These are phyloP conservation scores for Drosophila subobscura DNA, from an alignment of 1,140 invertebrate species.

Conservation along the genomic window DNA sequence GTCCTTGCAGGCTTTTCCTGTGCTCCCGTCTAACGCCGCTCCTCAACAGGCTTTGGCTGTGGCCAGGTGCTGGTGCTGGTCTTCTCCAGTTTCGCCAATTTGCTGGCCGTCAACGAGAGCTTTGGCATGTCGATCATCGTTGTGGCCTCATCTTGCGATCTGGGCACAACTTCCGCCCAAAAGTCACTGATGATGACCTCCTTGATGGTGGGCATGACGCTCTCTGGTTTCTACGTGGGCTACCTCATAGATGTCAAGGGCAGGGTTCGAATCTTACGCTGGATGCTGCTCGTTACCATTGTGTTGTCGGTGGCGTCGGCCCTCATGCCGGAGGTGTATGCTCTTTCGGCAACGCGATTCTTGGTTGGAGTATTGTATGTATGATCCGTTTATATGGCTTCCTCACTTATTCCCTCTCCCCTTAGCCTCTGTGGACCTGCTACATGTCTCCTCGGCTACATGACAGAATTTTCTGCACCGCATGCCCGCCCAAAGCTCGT, in stretches of 20 bases:
- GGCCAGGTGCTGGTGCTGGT: constrained; percentile 14
- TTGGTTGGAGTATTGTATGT: constrained; percentile 26
- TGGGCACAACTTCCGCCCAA: not conserved
- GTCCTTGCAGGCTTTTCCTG: not conserved
- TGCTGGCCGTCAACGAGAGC: constrained; percentile 9
- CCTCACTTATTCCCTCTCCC: not conserved
- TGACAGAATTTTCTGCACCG: constrained; percentile 16
- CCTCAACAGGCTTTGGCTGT: constrained; percentile 21
- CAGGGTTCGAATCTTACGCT: not conserved
- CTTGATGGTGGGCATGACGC: constrained; percentile 10
- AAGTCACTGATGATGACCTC: constrained; percentile 17
- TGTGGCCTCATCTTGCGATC: constrained; percentile 18
- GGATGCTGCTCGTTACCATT: not conserved
- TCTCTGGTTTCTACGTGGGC: constrained; percentile 25
- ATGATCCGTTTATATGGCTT: not conserved
- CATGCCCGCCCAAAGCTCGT: not conserved
- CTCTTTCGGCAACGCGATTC: not conserved
- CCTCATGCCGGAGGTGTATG: constrained; percentile 26
- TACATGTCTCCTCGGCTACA: constrained; percentile 8
- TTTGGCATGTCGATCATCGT: constrained; percentile 19
- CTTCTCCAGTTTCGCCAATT: not conserved
- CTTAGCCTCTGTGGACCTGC: constrained; percentile 12
- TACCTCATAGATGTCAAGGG: constrained; percentile 22
- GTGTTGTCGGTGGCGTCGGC: not conserved
- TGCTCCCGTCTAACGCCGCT: not conserved